These are phyloP conservation scores for Cephus spinipes DNA, from an alignment of 2,888 invertebrate genomes.

Conservation along the genomic window DNA sequence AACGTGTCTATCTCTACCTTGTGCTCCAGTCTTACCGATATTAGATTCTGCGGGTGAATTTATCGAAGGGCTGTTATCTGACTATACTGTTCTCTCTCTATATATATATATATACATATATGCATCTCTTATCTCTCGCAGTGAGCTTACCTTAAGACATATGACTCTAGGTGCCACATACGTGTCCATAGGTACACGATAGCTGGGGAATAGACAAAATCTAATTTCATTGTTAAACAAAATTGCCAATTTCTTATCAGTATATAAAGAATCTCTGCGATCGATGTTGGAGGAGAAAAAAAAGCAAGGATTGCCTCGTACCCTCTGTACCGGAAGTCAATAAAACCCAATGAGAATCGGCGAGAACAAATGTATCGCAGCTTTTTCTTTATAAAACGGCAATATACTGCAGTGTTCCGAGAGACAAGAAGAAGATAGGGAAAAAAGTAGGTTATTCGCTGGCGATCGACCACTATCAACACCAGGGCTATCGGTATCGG, in stretches of 20 bases:
- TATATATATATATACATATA: too few relatives aligned
- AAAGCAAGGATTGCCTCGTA: not conserved
- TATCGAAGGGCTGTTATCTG: not conserved
- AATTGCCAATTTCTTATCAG: not conserved
- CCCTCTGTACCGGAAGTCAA: not conserved
- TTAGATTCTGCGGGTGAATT: not conserved
- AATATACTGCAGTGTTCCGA: not conserved
- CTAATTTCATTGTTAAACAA: not conserved
- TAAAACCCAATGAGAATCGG: not conserved
- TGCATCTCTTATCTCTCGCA: too few relatives aligned
- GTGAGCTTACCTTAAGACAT: not conserved
- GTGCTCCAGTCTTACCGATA: not conserved
- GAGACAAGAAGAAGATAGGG: not conserved
- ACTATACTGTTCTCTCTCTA: too few relatives aligned
- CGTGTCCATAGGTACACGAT: not conserved
- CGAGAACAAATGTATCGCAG: not conserved
- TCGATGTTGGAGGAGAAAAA: not conserved
- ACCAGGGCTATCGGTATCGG: not conserved
- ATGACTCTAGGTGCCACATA: not conserved
- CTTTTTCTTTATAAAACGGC: not conserved
- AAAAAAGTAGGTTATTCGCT: not conserved
- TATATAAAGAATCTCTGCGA: not conserved
- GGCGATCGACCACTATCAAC: not conserved
- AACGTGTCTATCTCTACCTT: not conserved
- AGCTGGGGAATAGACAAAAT: not conserved